Evolutionary conservation across 2,797 vertebrate species (phyloP), one percentile per base, ranked within the genome.

Genomic region (Thamnophis elegans): DNA sequence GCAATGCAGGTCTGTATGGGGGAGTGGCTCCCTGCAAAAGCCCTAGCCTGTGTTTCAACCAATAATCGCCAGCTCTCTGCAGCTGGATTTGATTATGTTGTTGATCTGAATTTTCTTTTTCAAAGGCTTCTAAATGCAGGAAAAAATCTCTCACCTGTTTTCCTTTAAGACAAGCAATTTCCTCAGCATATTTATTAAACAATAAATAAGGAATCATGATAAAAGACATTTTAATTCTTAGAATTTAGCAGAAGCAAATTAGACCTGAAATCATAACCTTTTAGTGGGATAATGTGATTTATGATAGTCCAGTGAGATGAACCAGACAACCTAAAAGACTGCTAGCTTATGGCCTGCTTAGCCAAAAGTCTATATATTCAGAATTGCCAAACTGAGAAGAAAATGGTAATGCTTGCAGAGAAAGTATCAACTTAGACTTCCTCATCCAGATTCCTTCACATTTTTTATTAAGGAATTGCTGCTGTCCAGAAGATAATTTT

Each of bases 1-100:
- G 97, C 96, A 97, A 97, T 97, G 97, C 97, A 97, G 97, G 97
- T 97, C 96, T 95, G 93, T 78, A 92, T 93, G 65, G 28, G 95
- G 97, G 96, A 88, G 96, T 93, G 91, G 95, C 93, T 96, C 93
- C 88, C 90, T 8, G 94, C 92, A 1, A 59, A 28, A 62, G 68
- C 25, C 94, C 92, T 95, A 85, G 89, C 56, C 93, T 82, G 65
- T 8, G 62, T 93, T 82, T 95, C 94, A 93, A 86, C 97, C 97
- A 96, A 96, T 96, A 78, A 92, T 7, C 90, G 87, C 89, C 14
- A 13, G 91, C 90, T 95, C 94, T 95, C 95, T 95, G 95, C 89
- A 93, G 25, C 89, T 87, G 94, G 62, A 2, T 95, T 92, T 92
- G 88, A 90, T 90, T 93, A 42, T 60, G 89, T 65, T 0, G 32